A percentile compares a stretch with the other conserved stretches of the same genome.
Conservation (phyloP, 1,140 invertebrate species). For the Grapholita molesta region DNA sequence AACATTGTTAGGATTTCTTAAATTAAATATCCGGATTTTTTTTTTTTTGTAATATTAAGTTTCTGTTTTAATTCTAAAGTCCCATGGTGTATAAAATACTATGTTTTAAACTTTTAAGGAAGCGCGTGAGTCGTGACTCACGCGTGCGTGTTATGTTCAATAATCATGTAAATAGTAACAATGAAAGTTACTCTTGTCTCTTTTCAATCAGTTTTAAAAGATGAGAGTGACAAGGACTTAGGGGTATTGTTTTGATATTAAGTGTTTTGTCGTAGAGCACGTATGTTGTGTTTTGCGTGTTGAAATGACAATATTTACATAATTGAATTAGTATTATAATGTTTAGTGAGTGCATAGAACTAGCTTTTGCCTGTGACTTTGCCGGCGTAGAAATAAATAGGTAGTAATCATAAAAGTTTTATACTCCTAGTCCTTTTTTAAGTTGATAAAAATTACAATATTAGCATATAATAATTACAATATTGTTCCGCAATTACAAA, state of each 20-base stretch:
- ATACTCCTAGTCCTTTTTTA: too few species aligned
- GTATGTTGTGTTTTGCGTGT: neutral
- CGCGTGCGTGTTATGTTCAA: neutral
- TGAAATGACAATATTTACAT: neutral
- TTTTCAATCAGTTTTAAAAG: neutral
- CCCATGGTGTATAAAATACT: neutral
- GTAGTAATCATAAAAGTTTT: too few species aligned
- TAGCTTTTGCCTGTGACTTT: too few species aligned
- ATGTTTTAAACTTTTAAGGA: neutral
- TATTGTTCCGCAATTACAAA: too few species aligned
- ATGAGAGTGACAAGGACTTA: neutral
- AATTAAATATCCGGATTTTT: too few species aligned
- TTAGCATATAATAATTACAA: too few species aligned
- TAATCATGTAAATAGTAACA: neutral
- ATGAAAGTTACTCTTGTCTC: neutral
- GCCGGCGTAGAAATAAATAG: too few species aligned
- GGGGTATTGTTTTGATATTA: neutral
- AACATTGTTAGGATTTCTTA: too few species aligned
- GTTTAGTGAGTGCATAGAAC: too few species aligned
- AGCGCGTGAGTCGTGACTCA: neutral
- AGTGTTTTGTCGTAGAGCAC: neutral
- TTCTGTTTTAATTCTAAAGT: too few species aligned
- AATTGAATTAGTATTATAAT: neutral
- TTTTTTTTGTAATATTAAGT: too few species aligned
- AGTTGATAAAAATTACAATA: too few species aligned